A percentile compares a stretch with the other conserved stretches of the same genome.
Evolutionary conservation across 2,888 invertebrate genomes (phyloP).

Genomic region (Epinotia ramella): DNA sequence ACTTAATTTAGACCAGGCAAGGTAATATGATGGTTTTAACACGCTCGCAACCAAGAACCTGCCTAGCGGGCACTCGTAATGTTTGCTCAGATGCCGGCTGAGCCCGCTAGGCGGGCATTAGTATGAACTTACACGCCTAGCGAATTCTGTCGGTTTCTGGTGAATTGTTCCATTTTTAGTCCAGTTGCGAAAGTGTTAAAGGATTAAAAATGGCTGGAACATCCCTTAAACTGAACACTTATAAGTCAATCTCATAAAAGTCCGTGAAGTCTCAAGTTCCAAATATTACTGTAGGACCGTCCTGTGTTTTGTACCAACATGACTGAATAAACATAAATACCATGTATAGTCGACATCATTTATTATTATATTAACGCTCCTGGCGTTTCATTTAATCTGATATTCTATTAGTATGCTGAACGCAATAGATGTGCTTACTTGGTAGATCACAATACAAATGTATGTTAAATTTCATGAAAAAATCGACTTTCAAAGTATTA

Average conservation of each 20-base stretch:
- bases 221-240: no score
- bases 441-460: not conserved
- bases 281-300: not conserved
- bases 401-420: not conserved
- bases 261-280: not conserved
- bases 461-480: not conserved
- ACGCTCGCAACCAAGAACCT: no score
- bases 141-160: no score
- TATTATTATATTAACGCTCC: conserved; percentile 4
- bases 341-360: not conserved
- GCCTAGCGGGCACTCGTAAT: no score
- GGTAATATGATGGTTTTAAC: not conserved
- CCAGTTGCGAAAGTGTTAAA: no score
- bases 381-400: not conserved
- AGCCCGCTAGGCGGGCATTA: no score
- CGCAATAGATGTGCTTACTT: not conserved
- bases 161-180: no score
- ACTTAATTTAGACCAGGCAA: not conserved
- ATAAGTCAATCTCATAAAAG: not conserved
- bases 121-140: no score
- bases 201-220: not conserved
- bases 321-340: not conserved
- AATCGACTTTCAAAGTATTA: not conserved
- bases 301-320: not conserved
- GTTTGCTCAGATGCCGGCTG: no score